Evolutionary conservation across 2,888 invertebrate genomes (phyloP).

Genomic region (Sisyra nigra): DNA sequence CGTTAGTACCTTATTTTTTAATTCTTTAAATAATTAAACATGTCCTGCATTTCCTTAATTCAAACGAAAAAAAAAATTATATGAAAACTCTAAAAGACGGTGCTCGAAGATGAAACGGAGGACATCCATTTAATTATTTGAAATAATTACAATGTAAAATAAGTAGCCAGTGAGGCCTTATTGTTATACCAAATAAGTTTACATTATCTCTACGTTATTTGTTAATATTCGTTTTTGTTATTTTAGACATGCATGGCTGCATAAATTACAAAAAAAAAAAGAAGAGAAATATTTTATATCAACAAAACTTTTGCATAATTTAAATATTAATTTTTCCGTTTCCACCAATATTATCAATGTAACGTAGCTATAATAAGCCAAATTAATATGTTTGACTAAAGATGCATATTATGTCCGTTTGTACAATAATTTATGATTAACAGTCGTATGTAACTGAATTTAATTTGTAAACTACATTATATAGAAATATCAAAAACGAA

Average conservation of each 20-base stretch:
- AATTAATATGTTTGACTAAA: no score
- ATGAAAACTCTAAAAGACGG: no score
- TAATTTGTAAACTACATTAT: no score
- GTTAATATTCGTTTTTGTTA: slow-evolving; percentile 1
- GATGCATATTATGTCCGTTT: no score
- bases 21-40: no score
- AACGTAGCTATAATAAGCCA: no score
- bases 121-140: no score
- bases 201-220: not conserved
- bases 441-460: no score
- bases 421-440: no score
- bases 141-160: slow-evolving; percentile 2
- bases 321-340: not conserved
- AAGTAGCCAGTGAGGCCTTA: slow-evolving; percentile 6
- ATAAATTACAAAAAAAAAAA: not conserved
- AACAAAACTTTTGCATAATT: not conserved
- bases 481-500: no score
- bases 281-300: not conserved
- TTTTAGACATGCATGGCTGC: not conserved
- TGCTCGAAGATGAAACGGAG: no score
- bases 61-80: not conserved
- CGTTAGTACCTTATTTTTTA: no score
- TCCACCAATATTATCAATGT: not conserved
- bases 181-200: slow-evolving; percentile 6
- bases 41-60: not conserved